Base-by-base conservation (phyloP, 2,888 invertebrate genomes). In the Synanthedon vespiformis region DNA sequence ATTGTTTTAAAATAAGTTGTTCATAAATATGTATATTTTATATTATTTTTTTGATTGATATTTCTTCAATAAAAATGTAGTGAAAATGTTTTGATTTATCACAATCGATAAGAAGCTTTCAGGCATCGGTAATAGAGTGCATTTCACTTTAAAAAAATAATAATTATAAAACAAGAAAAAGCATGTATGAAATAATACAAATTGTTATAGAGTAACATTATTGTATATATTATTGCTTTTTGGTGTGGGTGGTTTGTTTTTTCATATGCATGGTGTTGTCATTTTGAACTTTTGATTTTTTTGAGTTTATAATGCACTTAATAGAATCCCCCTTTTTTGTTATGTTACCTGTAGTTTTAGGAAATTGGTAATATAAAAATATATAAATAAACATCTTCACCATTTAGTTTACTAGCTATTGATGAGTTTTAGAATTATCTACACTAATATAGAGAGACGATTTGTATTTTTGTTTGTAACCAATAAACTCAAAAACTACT, bases 91-190 rank as follows among this genome's bases (percentile, higher is more conserved):
- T 51, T 56, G 50, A 58, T 59, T 34, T 34, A 71, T 85, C 86
- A 86, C 86, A 86, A 86, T 86, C 86, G 75, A 57, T 78, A 76
- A 70, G 79, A 81, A 83, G 86, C 85, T 86, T 87, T 87, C 86
- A 84, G 72, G 77, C 78, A 65, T 62, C 64, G 53, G 53, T 49
- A 18, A 48, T 44, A 44, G 14, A 44, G 14, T 44, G 44, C 44
- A 44, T 44, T 44, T 44, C 14, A 44, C 16, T 48, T 48, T 18
- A 10, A 6, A 16, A 22, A 22, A 4, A n/a, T n/a, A n/a, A n/a
- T n/a, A 4, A 22, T 22, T 4, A 22, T 1, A 1, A 16, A 27
- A 10, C 13, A 40, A 27, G n/a, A 44, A 44, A 47, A 80, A 83
- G 86, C 86, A 85, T 86, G 86, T 86, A 83, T 85, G 84, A 76